Evolutionary conservation across 2,797 vertebrate genomes (phyloP), one percentile per base, ranked within the genome.

Genomic region (Sylvilagus floridanus): DNA sequence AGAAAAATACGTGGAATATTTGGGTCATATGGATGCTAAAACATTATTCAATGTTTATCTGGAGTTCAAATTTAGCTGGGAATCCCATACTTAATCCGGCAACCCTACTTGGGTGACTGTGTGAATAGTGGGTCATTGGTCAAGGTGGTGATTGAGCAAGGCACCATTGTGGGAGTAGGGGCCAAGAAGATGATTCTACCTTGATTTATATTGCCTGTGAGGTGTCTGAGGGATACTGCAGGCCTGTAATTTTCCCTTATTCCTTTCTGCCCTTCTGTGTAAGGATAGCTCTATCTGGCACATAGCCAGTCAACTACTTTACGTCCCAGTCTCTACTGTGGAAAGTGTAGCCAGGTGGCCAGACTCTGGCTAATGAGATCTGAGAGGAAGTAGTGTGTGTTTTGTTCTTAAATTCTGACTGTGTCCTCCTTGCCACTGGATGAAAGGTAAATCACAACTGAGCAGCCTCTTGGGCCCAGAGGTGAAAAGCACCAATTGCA

Each of bases 1-100:
- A 91, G 76, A 81, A 92, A 94, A 94, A 54, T 37, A 17, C 19
- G 12, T 68, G 26, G 32, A 84, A 8, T 83, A 73, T 85, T 83
- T 35, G 81, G 30, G 37, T 68, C 28, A 68, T 57, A 83, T 4
- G n/a, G 28, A 83, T 88, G 52, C 5, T 52, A 26, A 85, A 78
- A 85, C 54, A 86, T 77, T 79, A 81, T 47, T 75, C 54, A 9
- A 78, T 47, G 13, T 91, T 78, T 72, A 82, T 54, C 37, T 65
- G 57, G 94, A 84, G 86, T 65, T 75, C 42, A 69, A n/a, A 62
- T 68, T 52, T 84, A 77, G 50, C 50, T 30, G 7, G 22, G 57
- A 68, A 71, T 65, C 62, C 32, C 42, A 7, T 57, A 69, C 87
- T 79, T 94, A 81, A 79, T 54, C 47, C 77, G 52, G 79, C 42